These are phyloP conservation scores for Crotophaga sulcirostris DNA, from an alignment of 2,113 vertebrate genomes.

Conservation along the genomic window DNA sequence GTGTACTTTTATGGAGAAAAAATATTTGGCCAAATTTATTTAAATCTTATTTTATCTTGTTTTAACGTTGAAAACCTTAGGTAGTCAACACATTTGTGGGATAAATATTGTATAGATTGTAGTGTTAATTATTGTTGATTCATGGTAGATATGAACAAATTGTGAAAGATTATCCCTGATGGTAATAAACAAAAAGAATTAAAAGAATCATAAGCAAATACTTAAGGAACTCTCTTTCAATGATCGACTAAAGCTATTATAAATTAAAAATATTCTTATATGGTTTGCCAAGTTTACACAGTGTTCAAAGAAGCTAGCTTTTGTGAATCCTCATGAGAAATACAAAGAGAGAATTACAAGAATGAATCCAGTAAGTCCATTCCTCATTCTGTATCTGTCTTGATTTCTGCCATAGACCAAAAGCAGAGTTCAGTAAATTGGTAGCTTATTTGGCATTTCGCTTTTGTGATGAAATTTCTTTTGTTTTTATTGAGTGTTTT, in stretches of 20 bases:
- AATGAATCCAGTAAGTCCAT: background rate
- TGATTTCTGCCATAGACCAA: background rate
- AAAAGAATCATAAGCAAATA: conserved; percentile 35
- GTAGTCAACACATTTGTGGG: background rate
- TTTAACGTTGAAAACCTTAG: background rate
- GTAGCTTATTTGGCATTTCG: background rate
- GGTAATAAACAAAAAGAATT: conserved; percentile 21
- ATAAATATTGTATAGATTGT: conserved; percentile 16
- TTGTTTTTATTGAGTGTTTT: background rate
- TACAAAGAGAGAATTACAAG: background rate
- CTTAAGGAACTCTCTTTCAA: conserved; percentile 8
- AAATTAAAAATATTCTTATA: background rate
- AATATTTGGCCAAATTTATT: background rate
- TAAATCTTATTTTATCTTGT: background rate
- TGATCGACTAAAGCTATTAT: background rate
- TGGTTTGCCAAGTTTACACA: background rate
- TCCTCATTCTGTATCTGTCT: background rate
- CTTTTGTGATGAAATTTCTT: background rate
- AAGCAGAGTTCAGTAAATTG: background rate
- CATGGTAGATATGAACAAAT: background rate
- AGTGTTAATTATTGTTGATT: conserved; percentile 29
- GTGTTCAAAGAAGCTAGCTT: background rate
- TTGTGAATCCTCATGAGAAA: background rate
- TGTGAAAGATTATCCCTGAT: conserved; percentile 6
- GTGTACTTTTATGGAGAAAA: background rate